Evolutionary conservation across 2,113 vertebrate species (phyloP).

Genomic region (Lepus timidus): DNA sequence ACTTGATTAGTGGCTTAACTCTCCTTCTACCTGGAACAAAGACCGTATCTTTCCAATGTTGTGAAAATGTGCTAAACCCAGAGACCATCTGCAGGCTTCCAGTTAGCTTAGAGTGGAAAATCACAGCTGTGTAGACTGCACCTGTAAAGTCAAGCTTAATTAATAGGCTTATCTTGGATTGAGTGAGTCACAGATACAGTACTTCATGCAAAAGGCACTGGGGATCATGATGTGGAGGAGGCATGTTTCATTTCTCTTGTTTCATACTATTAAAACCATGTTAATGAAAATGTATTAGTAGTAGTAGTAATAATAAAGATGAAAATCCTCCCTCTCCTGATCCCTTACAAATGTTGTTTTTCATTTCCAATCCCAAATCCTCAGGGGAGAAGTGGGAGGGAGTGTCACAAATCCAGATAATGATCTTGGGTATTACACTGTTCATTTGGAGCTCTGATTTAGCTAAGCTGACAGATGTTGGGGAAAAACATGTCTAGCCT

Average conservation of each 20-base stretch:
- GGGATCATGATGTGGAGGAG: constrained; percentile 10
- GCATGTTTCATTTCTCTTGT: constrained; percentile 66
- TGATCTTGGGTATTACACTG: constrained; percentile 84
- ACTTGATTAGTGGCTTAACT: constrained; percentile 65
- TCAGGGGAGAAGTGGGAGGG: constrained; percentile 75
- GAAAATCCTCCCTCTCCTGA: constrained; percentile 78
- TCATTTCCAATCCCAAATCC: constrained; percentile 76
- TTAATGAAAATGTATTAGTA: constrained; percentile 82
- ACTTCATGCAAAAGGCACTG: constrained; percentile 8
- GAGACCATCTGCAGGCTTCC: constrained; percentile 73
- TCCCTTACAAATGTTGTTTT: constrained; percentile 83
- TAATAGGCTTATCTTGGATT: constrained; percentile 77
- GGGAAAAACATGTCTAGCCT: constrained; percentile 83
- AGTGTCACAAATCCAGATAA: constrained; percentile 84
- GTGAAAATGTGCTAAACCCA: not conserved
- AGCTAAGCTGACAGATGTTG: constrained; percentile 85
- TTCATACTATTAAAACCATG: constrained; percentile 77
- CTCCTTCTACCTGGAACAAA: constrained; percentile 59
- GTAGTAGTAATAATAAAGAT: constrained; percentile 79
- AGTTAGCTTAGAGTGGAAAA: constrained; percentile 67
- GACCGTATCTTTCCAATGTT: constrained; percentile 35
- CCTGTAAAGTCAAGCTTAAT: constrained; percentile 77
- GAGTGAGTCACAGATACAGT: constrained; percentile 59
- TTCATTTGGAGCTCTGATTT: constrained; percentile 85
- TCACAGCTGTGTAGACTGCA: constrained; percentile 61